Evolutionary conservation across 1,140 invertebrate genomes (phyloP), one percentile per base, ranked within the genome.

Genomic region (Sycophaga agraensis): DNA sequence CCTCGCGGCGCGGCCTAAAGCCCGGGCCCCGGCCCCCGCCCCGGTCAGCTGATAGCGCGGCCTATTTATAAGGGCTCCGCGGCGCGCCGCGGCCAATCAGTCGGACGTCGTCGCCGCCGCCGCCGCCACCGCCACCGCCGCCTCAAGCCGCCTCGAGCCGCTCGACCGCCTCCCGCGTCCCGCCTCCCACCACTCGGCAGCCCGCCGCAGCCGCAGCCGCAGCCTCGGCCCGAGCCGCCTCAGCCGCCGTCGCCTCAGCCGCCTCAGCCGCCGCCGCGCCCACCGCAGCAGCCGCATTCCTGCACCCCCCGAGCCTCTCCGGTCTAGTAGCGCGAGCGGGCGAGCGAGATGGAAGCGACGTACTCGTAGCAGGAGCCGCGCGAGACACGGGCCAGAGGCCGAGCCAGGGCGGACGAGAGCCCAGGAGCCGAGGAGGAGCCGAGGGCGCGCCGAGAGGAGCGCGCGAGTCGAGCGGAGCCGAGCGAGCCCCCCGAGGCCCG

Each of bases 21-120:
- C n/a, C n/a, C n/a, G n/a, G n/a, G n/a, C n/a, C n/a, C n/a, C n/a
- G n/a, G n/a, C n/a, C 28, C 5, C 42, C 16, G 42, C 4, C 42
- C 16, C 2, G 12, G 4, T 43, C 16, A 19, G 26, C 39, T 39
- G 50, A 53, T 53, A 50, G 48, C 26, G 19, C 11, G n/a, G 17
- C 12, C 34, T 54, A 64, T 70, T 69, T 71, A 70, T 72, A 69
- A 69, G 61, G 57, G 21, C 42, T n/a, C 16, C 48, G 14, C 35
- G 17, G 35, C 31, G 40, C 57, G 63, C 2, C 31, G 21, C 24
- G 48, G 49, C 58, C 51, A 60, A 63, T 65, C 65, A 71, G 70
- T 70, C 45, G 11, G 28, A 31, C 28, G 28, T 31, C 28, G 37
- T 17, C 39, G 31, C 34, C 46, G 46, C 35, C 31, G 39, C 14